A percentile compares a stretch with the other conserved stretches of the same genome.
phyloP scores from a whole-genome alignment of 2,888 invertebrate species.

The Micoletzkya japonica region DNA sequence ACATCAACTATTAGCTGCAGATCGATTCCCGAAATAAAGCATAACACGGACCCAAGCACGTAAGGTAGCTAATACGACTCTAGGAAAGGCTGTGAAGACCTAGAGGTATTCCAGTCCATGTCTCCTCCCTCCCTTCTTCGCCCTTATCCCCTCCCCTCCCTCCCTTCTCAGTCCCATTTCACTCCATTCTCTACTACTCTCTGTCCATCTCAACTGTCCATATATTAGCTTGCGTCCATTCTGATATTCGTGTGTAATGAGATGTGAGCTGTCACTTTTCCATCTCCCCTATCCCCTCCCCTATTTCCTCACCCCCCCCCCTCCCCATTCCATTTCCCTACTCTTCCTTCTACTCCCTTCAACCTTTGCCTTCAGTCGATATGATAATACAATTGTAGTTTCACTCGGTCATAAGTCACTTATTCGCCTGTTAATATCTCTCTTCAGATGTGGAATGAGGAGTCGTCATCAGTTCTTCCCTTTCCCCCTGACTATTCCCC shows the following conservation, averaged over 20 bases:
- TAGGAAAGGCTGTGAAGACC: no score
- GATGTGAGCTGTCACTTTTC: neutral
- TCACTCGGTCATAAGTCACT: no score
- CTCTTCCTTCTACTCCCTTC: neutral
- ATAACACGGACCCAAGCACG: no score
- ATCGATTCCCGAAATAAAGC: no score
- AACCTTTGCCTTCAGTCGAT: neutral
- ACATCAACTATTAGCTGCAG: no score
- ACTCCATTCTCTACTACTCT: constrained; percentile 8
- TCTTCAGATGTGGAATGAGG: no score
- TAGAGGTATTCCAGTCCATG: neutral
- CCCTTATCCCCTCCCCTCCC: neutral
- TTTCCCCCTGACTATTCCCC: constrained; percentile 4
- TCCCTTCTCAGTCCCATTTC: neutral
- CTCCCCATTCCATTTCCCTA: neutral
- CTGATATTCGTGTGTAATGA: no score
- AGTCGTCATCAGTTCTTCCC: neutral
- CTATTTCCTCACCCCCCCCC: neutral
- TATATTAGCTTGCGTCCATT: no score
- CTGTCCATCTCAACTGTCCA: neutral
- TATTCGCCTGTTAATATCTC: no score
- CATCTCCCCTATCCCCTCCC: constrained; percentile 2
- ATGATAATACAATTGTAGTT: no score
- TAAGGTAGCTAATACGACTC: no score
- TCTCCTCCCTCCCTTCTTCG: neutral